Conservation (phyloP, 2,797 vertebrate species). For the Etheostoma nigrum region DNA sequence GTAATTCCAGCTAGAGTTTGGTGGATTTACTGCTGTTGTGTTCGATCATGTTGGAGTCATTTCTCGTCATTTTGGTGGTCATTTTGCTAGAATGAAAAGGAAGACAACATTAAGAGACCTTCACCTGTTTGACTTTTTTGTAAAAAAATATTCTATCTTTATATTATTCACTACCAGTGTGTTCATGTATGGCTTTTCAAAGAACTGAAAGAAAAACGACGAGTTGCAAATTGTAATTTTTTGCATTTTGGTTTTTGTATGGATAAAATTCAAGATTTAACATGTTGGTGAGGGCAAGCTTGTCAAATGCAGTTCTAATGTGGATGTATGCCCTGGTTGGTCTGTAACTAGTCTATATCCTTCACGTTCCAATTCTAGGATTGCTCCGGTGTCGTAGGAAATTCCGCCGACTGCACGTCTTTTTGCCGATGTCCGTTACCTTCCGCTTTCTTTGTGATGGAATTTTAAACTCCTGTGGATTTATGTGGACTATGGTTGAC, state of each 20-base stretch:
- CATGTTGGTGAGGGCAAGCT: no score
- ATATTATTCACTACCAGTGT: not conserved
- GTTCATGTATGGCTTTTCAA: not conserved
- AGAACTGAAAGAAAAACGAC: not conserved
- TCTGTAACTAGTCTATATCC: not conserved
- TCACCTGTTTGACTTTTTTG: not conserved
- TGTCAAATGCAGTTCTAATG: not conserved
- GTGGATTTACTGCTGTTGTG: constrained; percentile 40
- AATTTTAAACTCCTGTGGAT: no score
- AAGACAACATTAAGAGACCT: not conserved
- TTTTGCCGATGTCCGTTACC: no score
- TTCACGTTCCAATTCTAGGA: no score
- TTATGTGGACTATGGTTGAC: no score
- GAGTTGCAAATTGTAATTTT: not conserved
- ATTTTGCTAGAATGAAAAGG: constrained; percentile 39
- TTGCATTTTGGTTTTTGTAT: not conserved
- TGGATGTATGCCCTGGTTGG: not conserved
- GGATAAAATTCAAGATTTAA: not conserved
- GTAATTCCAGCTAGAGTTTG: constrained; percentile 51
- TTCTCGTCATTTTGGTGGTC: constrained; percentile 11
- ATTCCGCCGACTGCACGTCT: no score
- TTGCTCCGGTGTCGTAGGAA: no score
- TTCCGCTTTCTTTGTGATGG: no score
- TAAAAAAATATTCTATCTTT: not conserved
- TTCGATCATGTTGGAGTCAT: not conserved